Evolutionary conservation across 2,888 invertebrate genomes (phyloP), one percentile per base, ranked within the genome.

Genomic region (Atrina japonica): DNA sequence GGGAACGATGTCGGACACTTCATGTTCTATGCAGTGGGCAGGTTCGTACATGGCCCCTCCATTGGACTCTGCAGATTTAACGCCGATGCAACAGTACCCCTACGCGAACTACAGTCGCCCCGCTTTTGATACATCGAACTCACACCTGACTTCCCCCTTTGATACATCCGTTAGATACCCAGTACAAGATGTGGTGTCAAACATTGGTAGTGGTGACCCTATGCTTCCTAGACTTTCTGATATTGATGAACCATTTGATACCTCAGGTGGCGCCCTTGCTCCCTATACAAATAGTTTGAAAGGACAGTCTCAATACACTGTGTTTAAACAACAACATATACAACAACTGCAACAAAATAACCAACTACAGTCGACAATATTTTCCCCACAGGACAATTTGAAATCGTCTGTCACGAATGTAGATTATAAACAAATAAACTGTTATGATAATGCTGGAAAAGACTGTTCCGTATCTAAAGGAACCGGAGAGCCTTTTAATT

Each of bases 151-250:
- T 27, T 27, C 11, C 49, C 60, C 60, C 25, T 29, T 18, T 50
- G 53, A 29, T 27, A 50, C 18, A 1, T 23, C 27, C n/a, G 25
- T 16, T 11, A 43, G 60, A 7, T 60, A 45, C 16, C 45, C 60
- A 27, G 29, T 29, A 25, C 60, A 60, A 47, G 60, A 45, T 3
- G 11, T 9, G 5, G 47, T 27, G 5, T 27, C 27, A 27, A 55
- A 53, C 11, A 52, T 5, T 47, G 47, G 29, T 3, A 18, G 41
- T 9, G 64, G 58, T n/a, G 79, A 79, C 29, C 79, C 76, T 0
- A 79, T 79, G 79, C 60, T 79, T 16, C 72, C 79, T 0, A 64
- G 71, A 5, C 64, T 70, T 3, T 53, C 72, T 1, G 79, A 79
- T 29, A 68, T 73, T 11, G 76, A 77, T n/a, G 76, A 79, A 29